phyloP scores from a whole-genome alignment of 2,797 vertebrate genomes.

The Ceryle rudis region DNA sequence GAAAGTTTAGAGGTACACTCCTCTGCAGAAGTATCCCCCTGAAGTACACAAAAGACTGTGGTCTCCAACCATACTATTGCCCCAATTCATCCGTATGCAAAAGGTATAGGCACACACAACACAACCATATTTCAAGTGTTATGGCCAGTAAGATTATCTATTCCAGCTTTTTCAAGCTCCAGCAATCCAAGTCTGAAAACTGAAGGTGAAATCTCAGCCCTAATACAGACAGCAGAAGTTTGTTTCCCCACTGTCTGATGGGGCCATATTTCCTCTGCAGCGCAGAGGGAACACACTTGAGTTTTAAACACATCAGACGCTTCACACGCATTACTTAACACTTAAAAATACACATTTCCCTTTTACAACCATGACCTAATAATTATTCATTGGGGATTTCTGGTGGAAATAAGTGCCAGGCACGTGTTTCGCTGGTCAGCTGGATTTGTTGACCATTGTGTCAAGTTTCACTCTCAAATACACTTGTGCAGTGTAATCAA shows the following conservation, averaged over 20 bases:
- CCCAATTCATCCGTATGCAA: background rate
- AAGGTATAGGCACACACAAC: background rate
- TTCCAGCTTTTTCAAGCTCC: background rate
- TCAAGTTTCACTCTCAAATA: conserved; percentile 15
- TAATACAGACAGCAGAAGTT: background rate
- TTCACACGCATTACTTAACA: background rate
- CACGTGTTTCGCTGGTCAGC: conserved; percentile 1
- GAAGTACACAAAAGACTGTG: rapidly evolving
- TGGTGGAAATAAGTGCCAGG: conserved; percentile 24
- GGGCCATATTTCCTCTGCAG: background rate
- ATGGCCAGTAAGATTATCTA: background rate
- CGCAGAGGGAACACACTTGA: background rate
- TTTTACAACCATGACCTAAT: conserved; percentile 33
- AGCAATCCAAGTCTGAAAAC: background rate
- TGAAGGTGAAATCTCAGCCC: background rate
- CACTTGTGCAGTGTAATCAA: background rate
- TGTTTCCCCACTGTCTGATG: background rate
- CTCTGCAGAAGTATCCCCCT: background rate
- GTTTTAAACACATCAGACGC: background rate
- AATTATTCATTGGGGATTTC: conserved; percentile 24
- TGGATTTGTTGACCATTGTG: background rate
- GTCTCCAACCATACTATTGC: background rate
- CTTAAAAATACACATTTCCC: conserved; percentile 37
- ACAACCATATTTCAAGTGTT: background rate
- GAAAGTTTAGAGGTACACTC: background rate